Evolutionary conservation across 2,888 invertebrate species (phyloP), one percentile per base, ranked within the genome.

Genomic region (Ophion ellenae): DNA sequence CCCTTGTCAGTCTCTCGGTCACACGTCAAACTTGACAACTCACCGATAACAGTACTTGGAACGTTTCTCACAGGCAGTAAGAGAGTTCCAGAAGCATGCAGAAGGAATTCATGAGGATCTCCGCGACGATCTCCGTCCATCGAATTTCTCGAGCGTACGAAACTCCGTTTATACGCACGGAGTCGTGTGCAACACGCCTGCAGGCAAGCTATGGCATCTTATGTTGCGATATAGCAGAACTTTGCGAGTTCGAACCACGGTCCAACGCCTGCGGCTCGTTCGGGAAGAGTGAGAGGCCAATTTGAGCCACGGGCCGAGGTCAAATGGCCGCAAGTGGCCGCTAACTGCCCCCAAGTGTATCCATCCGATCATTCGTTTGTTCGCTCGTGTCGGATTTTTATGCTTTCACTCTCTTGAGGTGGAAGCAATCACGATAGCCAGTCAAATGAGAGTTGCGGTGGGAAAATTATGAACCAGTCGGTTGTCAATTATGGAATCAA

Each of bases 281-380:
- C 7, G 85, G 78, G 40, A 77, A 81, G 88, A 69, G 80, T 71
- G 77, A 78, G 90, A 77, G 90, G 91, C 92, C 91, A 90, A 91
- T 90, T 81, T 78, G 84, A 90, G 86, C 88, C 86, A 87, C 81
- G 88, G 86, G 61, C 71, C 82, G 84, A 85, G 90, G 89, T 91
- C 91, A 91, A 90, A 87, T 89, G 89, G 84, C 89, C 91, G 89
- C 91, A 90, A 92, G 90, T 91, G 90, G 89, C 86, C 84, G 83
- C 84, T 89, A 90, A 90, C 89, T 73, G 81, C 28, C 69, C 47
- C 63, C 53, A 59, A 64, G 45, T 20, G 20, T 36, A 64, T 53
- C 36, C 78, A 20, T 61, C 9, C 28, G 40, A 74, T 64, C 53
- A 64, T n/a, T 53, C 53, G 64, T 64, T 20, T 14, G 24, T 71